Evolutionary conservation across 1,140 invertebrate species (phyloP).

Genomic region (Maconellicoccus hirsutus): DNA sequence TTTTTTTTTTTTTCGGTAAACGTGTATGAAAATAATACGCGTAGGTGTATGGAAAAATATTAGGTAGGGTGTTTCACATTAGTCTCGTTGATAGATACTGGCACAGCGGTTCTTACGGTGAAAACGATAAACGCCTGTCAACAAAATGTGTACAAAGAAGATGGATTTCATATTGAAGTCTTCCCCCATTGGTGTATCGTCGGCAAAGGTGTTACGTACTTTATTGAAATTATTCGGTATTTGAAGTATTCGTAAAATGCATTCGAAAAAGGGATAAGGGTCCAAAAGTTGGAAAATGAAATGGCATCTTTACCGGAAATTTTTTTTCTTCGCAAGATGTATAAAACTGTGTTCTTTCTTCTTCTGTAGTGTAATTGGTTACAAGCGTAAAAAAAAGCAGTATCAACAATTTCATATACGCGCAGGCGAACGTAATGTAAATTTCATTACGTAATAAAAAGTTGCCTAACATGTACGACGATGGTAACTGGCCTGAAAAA

Average conservation of each 20-base stretch:
- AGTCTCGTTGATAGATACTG: not conserved
- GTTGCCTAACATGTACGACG: not conserved
- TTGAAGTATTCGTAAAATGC: constrained; percentile 5
- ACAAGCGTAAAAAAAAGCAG: not conserved
- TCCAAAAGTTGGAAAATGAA: too few relatives aligned
- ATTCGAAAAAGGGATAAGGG: not conserved
- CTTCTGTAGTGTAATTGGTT: too few relatives aligned
- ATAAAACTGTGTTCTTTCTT: too few relatives aligned
- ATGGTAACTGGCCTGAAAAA: not conserved
- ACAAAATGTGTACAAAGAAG: not conserved
- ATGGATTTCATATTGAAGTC: constrained; percentile 5
- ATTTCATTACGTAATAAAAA: constrained; percentile 5
- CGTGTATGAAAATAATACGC: too few relatives aligned
- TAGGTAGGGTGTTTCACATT: not conserved
- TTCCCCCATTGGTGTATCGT: not conserved
- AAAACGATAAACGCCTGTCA: constrained; percentile 8
- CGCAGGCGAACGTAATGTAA: not conserved
- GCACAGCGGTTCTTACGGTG: not conserved
- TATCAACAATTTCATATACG: not conserved
- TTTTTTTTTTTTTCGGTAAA: too few relatives aligned
- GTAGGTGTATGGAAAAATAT: too few relatives aligned
- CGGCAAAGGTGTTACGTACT: not conserved
- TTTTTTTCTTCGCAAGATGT: too few relatives aligned
- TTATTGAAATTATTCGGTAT: not conserved
- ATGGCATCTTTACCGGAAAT: too few relatives aligned